Evolutionary conservation across 92 coral and sea anemone genomes (phyloP).

Genomic region (Bergia puertoricense): DNA sequence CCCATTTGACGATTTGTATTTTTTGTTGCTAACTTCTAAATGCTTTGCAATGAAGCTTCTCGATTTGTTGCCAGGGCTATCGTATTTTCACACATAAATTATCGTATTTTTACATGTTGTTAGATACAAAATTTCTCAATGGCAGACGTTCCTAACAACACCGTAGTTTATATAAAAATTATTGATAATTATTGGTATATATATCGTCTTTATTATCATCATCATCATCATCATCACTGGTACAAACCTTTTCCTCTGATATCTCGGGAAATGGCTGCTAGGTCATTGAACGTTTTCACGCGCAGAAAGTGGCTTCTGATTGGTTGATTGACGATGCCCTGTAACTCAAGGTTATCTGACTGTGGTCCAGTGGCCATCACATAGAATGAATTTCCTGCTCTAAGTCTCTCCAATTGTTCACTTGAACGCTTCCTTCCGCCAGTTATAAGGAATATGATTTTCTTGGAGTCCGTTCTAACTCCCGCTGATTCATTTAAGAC

Average conservation of each 20-base stretch:
- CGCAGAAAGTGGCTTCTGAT: conserved; percentile 37
- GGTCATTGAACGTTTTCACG: conserved; percentile 42
- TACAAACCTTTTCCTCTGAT: conserved; percentile 61
- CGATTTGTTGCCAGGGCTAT: no score
- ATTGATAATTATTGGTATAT: no score
- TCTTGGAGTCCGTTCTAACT: conserved; percentile 15
- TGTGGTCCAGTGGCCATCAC: conserved; percentile 17
- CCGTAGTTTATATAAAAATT: no score
- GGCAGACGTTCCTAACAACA: no score
- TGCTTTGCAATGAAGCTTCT: no score
- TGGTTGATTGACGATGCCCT: conserved; percentile 48
- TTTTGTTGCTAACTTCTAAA: no score
- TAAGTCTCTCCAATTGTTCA: not conserved
- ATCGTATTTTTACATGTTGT: no score
- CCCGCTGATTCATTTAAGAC: conserved; percentile 8
- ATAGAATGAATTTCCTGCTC: not conserved
- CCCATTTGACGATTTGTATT: no score
- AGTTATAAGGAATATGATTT: conserved; percentile 31
- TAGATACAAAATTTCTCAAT: no score
- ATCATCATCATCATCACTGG: not conserved
- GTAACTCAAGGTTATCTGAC: not conserved
- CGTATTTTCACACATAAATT: no score
- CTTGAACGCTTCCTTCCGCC: not conserved
- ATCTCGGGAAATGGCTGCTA: conserved; percentile 26
- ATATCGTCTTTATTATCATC: no score